Base-by-base conservation (phyloP, 2,113 vertebrate genomes). In the Euleptes europaea region DNA sequence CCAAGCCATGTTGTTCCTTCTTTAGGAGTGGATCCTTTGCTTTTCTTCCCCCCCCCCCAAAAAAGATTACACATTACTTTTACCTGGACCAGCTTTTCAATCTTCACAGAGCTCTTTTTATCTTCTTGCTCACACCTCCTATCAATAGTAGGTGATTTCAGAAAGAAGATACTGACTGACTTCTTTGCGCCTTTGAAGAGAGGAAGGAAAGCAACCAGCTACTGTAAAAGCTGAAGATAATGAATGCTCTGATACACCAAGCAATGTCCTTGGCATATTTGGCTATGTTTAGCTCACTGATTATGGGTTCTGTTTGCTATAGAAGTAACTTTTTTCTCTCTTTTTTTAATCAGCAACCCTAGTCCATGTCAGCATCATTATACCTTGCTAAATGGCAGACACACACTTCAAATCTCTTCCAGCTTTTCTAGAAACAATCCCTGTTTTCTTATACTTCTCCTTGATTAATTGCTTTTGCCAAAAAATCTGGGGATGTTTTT, bases 301-400 rank as follows among this genome's bases (percentile, higher is more conserved):
- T 83, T 87, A 71, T 51, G 80, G 80, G 51, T 77, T 65, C 51
- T 78, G 74, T 63, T 83, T 51, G 42, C 75, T 72, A 49, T 78
- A 72, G 83, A 51, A 51, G 82, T 74, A 73, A 73, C 42, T 47
- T 35, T 72, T 71, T 15, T 26, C n/a, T 60, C 23, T 69, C 63
- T 83, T 28, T 38, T 69, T 49, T 49, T 57, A 60, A 70, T 85
- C 66, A 85, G 75, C 51, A 57, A 78, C 49, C 21, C 66, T 71
- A 14, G 47, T 44, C n/a, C 21, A 63, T 71, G 66, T 78, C 67
- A 78, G 65, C 9, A 42, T 78, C 47, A 54, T 77, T 84, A 77
- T 70, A 54, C 47, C 65, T 84, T 70, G 60, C 57, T 84, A 71
- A 70, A 84, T 78, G 66, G 78, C 65, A 33, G 75, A 17, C 35